Conservation (phyloP, 2,888 invertebrate genomes). For the Pristionchus arcanus region DNA sequence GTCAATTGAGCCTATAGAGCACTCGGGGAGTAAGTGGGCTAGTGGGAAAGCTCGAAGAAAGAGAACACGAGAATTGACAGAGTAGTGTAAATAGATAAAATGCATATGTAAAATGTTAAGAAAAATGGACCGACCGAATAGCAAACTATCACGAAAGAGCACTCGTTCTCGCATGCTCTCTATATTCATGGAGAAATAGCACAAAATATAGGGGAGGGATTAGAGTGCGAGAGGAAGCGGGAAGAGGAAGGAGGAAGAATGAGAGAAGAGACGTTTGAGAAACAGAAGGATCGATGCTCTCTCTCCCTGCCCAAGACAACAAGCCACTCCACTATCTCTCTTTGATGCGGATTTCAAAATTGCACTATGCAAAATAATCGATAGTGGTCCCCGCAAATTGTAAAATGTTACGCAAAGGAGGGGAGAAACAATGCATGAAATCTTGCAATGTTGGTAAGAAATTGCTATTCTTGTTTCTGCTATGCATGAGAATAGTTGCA, state of each 20-base stretch:
- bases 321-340: conserved; percentile 8
- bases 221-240: neutral
- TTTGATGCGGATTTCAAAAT: neutral
- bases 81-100: neutral
- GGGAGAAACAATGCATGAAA: neutral
- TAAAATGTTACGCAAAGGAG: neutral
- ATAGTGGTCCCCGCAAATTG: neutral
- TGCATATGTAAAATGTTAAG: neutral
- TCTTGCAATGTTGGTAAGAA: neutral
- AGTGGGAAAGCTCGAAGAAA: neutral
- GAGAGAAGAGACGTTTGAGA: conserved; percentile 20
- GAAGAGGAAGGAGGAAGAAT: neutral
- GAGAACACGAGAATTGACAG: neutral
- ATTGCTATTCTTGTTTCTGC: neutral
- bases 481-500: conserved; percentile 7
- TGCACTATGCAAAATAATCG: neutral
- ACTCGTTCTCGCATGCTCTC: neutral
- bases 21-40: neutral
- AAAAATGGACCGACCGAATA: neutral
- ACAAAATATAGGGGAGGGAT: neutral
- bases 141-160: neutral
- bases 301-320: neutral
- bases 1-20: neutral
- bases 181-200: conserved; percentile 20
- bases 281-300: conserved; percentile 32